Evolutionary conservation across 37 sponge, comb jelly and placozoan species (phyloP), one percentile per base, ranked within the genome.

Genomic region (Aphrocallistes beatrix): DNA sequence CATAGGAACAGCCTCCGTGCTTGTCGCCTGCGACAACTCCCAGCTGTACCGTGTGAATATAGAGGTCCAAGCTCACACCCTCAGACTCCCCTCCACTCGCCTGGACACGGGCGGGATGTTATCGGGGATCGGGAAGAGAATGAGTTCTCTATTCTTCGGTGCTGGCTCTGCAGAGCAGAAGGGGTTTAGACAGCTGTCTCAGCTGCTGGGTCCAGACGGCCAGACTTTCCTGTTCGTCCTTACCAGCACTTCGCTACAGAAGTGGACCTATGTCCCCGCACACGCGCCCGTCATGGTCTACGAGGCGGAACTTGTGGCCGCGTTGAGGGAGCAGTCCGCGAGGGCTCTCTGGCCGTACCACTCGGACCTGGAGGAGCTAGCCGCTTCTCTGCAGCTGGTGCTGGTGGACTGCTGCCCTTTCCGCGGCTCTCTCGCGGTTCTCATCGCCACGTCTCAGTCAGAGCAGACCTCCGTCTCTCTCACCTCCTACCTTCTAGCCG

Each of bases 71-170:
- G 75, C 28, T 19, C 75, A 60, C 75, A 30, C 34, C 32, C 75
- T 60, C 34, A 19, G 3, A 25, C 75, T 60, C 17, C 75, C 3
- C 17, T 6, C 75, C 34, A 13, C 21, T 30, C 75, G 75, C 3
- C 34, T 60, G 75, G 75, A 60, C 34, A 13, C 75, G n/a, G 75
- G 75, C 3, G 89, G 93, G 1, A 9, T 93, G 75, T 86, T 93
- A 39, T 90, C 93, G 19, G 91, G 89, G 3, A 75, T 93, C 81
- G 87, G 93, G 13, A 50, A 81, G 36, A 86, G 91, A 37, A 85
- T 93, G 16, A 89, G 84, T 83, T 89, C 93, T 1, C 83, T 92
- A 1, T 87, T 93, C 81, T 93, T 93, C 86, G 6, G 28, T 13
- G 75, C 32, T 13, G 3, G 28, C 25, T 19, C 28, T 3, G 21